Evolutionary conservation across 2,113 vertebrate genomes (phyloP), one percentile per base, ranked within the genome.

Genomic region (Entomyzon cyanotis): DNA sequence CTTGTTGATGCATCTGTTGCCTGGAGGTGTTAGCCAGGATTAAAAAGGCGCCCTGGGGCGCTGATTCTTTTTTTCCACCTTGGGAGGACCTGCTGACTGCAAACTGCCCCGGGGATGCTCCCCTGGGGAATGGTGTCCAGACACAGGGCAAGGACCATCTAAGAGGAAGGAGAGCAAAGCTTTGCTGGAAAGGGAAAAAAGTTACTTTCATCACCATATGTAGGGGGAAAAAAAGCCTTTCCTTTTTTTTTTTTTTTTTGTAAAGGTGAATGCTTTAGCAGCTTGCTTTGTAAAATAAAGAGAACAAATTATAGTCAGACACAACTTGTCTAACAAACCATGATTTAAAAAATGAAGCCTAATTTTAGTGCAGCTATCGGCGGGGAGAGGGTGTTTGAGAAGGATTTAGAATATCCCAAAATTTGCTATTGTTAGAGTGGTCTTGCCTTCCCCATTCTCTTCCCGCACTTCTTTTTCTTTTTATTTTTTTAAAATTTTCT

Each of bases 1-100:
- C 89, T 87, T 86, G 87, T 97, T 85, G 93, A 86, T 77, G 84
- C 94, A 95, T 96, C 94, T 97, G 94, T 95, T 95, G 84, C 91
- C 76, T 53, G 70, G 80, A 92, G 88, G 84, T 97, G 94, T 96
- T 86, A 92, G 85, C 75, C 71, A 14, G 74, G 84, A 95, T 92
- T 84, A 85, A 95, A 96, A 93, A 95, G 93, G 76, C 23, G 28
- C 79, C 91, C 93, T 35, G 41, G 79, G 85, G 71, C n/a, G 13
- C 37, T 59, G 47, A 63, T 59, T 83, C 58, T 70, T 86, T 80
- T 68, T 62, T 53, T 52, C 52, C 13, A 10, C 71, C 58, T 95
- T 35, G 79, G 70, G 83, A 93, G 37, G 89, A 92, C 35, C 19
- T 3, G n/a, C 50, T 82, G 89, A 46, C 27, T 79, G 59, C 49